Evolutionary conservation across 2,888 invertebrate genomes (phyloP), one percentile per base, ranked within the genome.

Genomic region (Tryphoninae sp.): DNA sequence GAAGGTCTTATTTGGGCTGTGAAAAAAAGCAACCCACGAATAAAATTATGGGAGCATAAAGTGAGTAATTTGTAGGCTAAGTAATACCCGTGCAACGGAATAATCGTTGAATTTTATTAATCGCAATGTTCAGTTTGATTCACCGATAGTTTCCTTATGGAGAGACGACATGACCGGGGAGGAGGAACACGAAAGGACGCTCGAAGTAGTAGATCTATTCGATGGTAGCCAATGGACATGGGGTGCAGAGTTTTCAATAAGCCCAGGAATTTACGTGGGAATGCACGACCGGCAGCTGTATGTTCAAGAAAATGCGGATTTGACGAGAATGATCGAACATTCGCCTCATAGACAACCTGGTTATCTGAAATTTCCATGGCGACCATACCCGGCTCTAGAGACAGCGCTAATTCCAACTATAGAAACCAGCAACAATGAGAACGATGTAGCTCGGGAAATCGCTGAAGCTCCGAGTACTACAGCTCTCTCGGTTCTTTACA

Each of bases 81-180:
- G 6, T 33, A 33, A 7, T 33, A 33, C 33, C 4, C 6, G 33
- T 6, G 6, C 33, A 33, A 23, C 22, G 22, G 26, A 6, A 64
- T 22, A 53, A 67, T 40, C 53, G 53, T 71, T 65, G 59, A 61
- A 55, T 45, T 19, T 62, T 69, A 9, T 49, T 45, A 45, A 45
- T 45, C 13, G 45, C 2, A 45, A 45, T 77, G 89, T 92, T n/a
- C 90, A 97, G 96, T 95, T 98, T 86, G 94, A 95, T 68, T 95
- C 96, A 53, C 98, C 98, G 0, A 96, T 98, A 83, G 97, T 97
- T 0, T 95, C 95, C 87, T 96, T 97, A 84, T 98, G 98, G 98
- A 94, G 95, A n/a, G 94, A 96, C 81, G 65, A 81, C 9, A 61
- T 81, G 42, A 83, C 73, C 67, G 64, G 22, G 23, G 42, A 67